Evolutionary conservation across 2,888 invertebrate genomes (phyloP), one percentile per base, ranked within the genome.

Genomic region (Rotaria sp.): DNA sequence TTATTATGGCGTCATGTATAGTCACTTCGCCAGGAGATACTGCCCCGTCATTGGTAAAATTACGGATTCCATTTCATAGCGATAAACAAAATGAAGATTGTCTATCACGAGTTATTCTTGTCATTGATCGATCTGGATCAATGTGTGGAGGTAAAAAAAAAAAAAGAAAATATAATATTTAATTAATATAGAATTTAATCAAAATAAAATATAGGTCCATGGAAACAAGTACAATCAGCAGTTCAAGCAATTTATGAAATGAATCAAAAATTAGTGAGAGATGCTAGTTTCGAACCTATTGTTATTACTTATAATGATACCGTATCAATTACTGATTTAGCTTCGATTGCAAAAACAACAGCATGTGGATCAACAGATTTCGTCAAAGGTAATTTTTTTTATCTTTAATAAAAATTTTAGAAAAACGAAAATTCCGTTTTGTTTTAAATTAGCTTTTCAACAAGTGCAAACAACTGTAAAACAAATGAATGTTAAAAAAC

Each of bases 171-270:
- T 26, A 11, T 80, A 11, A 13, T 26, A 45, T 80, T n/a, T 80
- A 15, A 45, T 80, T n/a, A 45, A 45, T 45, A 80, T 41, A 8
- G 8, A 41, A 80, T 2, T 2, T 15, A 8, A 38, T 15, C 0
- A 26, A 80, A 67, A 67, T 8, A 35, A 7, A 15, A 18, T 35
- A 26, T 80, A 80, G 80, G 45, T 45, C 80, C 80, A 45, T 80
- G 80, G 80, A 80, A 45, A 45, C 80, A 80, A 41, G n/a, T 80
- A 26, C 80, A 80, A 80, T 45, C 80, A 80, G 80, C 80, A 1
- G 45, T 45, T 45, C 45, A 80, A 45, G 80, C 80, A 15, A 80
- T 80, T 45, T 11, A 80, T 13, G 80, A 45, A n/a, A 80, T 80
- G 80, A 45, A n/a, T 45, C 45, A 41, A 80, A 26, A 5, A 45